Conservation (phyloP, 1,140 invertebrate species). For the Drosophila subobscura region DNA sequence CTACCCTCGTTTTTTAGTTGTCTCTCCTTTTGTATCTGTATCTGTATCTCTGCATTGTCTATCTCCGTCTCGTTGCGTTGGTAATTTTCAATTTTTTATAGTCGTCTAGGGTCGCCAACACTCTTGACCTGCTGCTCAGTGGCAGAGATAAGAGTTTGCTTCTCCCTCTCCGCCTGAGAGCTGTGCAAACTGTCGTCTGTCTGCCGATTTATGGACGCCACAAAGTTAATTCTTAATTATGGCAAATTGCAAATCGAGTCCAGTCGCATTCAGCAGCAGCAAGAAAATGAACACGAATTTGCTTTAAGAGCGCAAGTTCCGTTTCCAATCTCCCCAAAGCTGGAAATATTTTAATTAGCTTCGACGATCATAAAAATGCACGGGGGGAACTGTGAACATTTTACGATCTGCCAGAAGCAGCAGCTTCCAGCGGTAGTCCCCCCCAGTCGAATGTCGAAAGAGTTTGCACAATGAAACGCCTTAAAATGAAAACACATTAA, state of each 20-base stretch:
- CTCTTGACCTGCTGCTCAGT: slow-evolving; percentile 56
- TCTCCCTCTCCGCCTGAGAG: background rate
- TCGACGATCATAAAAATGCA: slow-evolving; percentile 57
- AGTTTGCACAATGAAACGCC: slow-evolving; percentile 62
- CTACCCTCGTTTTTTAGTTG: slow-evolving; percentile 6
- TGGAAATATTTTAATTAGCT: slow-evolving; percentile 78
- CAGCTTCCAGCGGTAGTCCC: slow-evolving; percentile 7
- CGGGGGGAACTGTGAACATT: slow-evolving; percentile 50
- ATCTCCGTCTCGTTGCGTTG: slow-evolving; percentile 48
- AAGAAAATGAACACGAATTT: slow-evolving; percentile 76
- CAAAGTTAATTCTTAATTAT: slow-evolving; percentile 77
- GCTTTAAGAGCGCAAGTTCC: slow-evolving; percentile 5
- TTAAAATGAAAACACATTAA: slow-evolving; percentile 70
- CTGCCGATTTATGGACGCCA: slow-evolving; percentile 38
- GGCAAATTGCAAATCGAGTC: slow-evolving; percentile 72
- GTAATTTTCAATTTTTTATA: slow-evolving; percentile 76
- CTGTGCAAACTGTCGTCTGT: no score
- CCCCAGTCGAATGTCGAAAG: slow-evolving; percentile 21
- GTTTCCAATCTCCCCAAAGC: background rate
- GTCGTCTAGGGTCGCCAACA: slow-evolving; percentile 52
- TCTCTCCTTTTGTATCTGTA: slow-evolving; percentile 21
- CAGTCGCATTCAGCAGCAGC: slow-evolving; percentile 21
- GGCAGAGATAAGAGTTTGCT: slow-evolving; percentile 32
- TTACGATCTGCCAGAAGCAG: slow-evolving; percentile 75
- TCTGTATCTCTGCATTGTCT: slow-evolving; percentile 9